Base-by-base conservation (phyloP, 2,113 vertebrate species). In the Serinus canaria region DNA sequence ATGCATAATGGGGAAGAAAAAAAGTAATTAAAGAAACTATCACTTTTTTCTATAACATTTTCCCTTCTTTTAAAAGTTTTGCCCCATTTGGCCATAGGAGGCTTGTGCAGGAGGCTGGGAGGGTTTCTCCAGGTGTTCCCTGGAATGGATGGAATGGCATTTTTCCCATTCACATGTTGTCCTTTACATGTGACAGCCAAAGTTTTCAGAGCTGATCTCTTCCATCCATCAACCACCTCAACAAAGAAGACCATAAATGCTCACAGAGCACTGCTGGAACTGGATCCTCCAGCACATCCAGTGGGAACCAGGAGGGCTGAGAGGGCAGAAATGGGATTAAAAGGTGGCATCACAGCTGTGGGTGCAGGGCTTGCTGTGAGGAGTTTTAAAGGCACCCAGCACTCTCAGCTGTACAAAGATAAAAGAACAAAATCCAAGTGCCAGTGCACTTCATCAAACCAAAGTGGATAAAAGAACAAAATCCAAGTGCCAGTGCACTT, bases 221-320 rank as follows among this genome's bases (percentile, higher is more conserved):
- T 35, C n/a, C 15, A 47, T 41, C 22, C 47, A 74, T 41, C 53
- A 28, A 53, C n/a, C 62, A 15, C 23, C n/a, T 43, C 55, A 66
- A 33, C 59, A 85, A 74, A 50, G 27, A 41, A 1, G 8, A 64
- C 27, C 13, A 47, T 5, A 22, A 43, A 22, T 16, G 22, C 20
- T 31, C 11, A 9, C 19, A 17, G 25, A 60, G 31, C 22, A 14
- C 35, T 76, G 28, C 47, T 63, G 28, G 37, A 87, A 63, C 11
- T 33, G 64, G 17, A 66, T 43, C 24, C 43, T 37, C 13, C 47
- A 13, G 17, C 41, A 31, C 13, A 64, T 4, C 23, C 73, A 46
- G 11, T 1, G 6, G 47, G 39, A 30, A 16, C 0, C 1, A 19
- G 52, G 56, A 50, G 6, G 3, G 23, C 2, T 4, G 3, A 67